Percentiles rank a stretch among this genome's conserved stretches.
phyloP scores from a whole-genome alignment of 2,113 vertebrate genomes.

The Oplegnathus fasciatus region DNA sequence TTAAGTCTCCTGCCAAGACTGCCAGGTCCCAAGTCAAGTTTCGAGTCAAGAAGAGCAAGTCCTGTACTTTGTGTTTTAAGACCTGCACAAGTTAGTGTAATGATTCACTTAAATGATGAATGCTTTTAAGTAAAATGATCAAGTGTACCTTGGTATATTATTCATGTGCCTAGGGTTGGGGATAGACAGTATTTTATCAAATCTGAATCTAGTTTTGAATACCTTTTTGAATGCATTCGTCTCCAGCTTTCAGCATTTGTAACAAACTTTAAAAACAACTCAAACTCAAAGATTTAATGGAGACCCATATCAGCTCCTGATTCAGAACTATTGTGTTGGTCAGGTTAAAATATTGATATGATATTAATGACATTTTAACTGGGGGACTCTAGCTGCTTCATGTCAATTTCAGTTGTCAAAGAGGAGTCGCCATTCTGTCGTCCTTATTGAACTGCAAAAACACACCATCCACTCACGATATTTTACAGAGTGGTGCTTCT shows the following conservation, averaged over 20 bases:
- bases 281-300: not conserved
- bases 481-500: too few species aligned
- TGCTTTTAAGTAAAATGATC: not conserved
- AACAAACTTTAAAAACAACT: not conserved
- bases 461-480: too few species aligned
- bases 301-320: too few species aligned
- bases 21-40: not conserved
- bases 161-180: not conserved
- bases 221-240: not conserved
- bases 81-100: not conserved
- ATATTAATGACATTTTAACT: too few species aligned
- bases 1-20: not conserved
- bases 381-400: too few species aligned
- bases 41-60: not conserved
- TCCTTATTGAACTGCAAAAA: too few species aligned
- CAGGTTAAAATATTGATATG: too few species aligned
- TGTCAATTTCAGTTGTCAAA: too few species aligned
- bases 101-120: too few species aligned
- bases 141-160: not conserved
- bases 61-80: not conserved
- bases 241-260: not conserved
- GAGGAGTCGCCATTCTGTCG: too few species aligned
- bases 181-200: not conserved
- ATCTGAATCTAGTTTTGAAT: not conserved
- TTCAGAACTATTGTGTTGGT: too few species aligned